Conservation (phyloP, 2,113 vertebrate genomes). For the Centropus bengalensis region DNA sequence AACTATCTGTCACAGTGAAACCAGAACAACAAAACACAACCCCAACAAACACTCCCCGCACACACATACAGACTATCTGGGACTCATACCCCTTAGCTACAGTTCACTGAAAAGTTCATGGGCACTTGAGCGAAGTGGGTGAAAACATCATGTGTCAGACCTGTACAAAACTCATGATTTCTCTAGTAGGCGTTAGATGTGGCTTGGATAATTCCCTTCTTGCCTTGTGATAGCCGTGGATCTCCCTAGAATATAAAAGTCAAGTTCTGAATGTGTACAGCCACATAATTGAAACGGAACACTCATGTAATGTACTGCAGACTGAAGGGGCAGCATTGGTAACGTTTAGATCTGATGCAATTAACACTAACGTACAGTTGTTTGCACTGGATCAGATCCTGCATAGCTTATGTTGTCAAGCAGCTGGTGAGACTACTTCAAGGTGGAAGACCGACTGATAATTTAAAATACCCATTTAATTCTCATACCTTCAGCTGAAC, state of each 20-base stretch:
- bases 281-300: neutral
- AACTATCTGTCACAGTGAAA: constrained; percentile 23
- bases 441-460: neutral
- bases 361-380: neutral
- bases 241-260: neutral
- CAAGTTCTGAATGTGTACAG: neutral
- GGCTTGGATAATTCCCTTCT: neutral
- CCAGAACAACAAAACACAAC: constrained; percentile 21
- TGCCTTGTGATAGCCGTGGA: neutral
- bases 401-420: neutral
- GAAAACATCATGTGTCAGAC: neutral
- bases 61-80: neutral
- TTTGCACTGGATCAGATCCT: neutral
- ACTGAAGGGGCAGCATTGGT: neutral
- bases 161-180: neutral
- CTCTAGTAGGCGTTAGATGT: neutral
- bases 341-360: neutral
- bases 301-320: neutral
- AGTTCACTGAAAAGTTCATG: neutral
- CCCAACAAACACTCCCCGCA: neutral
- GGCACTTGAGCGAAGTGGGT: neutral
- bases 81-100: neutral
- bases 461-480: neutral
- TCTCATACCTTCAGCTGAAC: neutral
- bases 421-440: neutral